phyloP scores from a whole-genome alignment of 1,140 invertebrate genomes.

The Drosophila sproati region DNA sequence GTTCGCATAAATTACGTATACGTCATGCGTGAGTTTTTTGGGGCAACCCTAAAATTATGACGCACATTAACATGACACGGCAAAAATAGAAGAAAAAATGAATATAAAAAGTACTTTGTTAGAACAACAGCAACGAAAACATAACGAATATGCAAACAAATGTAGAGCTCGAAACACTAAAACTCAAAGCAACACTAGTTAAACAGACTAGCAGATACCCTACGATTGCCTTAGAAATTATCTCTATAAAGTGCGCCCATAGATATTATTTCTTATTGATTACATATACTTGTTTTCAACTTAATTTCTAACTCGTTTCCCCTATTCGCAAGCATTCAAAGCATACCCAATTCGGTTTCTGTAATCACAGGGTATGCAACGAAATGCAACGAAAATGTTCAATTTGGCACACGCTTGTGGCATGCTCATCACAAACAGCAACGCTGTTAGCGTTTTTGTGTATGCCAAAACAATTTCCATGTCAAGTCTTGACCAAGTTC shows the following conservation, averaged over 20 bases:
- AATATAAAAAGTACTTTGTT: constrained; percentile 28
- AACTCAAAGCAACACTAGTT: not conserved
- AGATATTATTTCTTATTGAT: no score
- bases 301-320: not conserved
- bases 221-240: not conserved
- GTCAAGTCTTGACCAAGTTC: not conserved
- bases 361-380: constrained; percentile 2
- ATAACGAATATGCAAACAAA: constrained; percentile 19
- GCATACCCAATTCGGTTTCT: not conserved
- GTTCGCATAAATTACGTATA: constrained; percentile 45
- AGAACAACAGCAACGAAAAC: constrained; percentile 18
- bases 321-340: no score
- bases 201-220: not conserved
- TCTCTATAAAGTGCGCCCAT: not conserved
- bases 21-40: constrained; percentile 6
- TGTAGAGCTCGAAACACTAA: not conserved
- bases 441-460: constrained; percentile 3
- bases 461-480: not conserved
- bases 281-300: no score
- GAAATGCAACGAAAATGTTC: constrained; percentile 35
- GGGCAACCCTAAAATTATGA: constrained; percentile 28
- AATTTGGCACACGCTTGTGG: constrained; percentile 35
- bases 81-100: constrained; percentile 10
- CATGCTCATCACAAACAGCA: constrained; percentile 6
- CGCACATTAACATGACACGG: constrained; percentile 37